These are phyloP conservation scores for Agrotis ipsilon DNA, from an alignment of 2,888 invertebrate genomes.

Conservation along the genomic window DNA sequence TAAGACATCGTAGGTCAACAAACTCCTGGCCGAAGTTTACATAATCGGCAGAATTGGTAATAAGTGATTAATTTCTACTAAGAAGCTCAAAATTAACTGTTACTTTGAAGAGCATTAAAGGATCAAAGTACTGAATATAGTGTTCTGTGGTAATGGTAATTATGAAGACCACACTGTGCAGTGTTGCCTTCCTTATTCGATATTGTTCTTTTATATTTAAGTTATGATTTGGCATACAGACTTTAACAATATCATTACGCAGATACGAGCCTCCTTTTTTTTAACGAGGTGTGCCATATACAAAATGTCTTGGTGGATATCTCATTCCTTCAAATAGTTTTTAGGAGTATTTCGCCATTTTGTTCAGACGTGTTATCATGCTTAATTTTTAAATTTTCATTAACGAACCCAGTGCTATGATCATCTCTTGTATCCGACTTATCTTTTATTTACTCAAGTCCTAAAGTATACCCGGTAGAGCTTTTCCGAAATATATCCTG, in stretches of 20 bases:
- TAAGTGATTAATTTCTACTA: constrained; percentile 14
- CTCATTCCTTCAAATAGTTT: not conserved
- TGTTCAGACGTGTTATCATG: not conserved
- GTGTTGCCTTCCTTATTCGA: not conserved
- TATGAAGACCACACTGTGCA: not conserved
- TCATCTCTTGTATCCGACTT: not conserved
- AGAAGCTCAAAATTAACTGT: constrained; percentile 17
- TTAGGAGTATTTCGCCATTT: not conserved
- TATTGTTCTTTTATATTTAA: too few species aligned
- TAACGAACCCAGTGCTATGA: not conserved
- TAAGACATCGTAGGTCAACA: constrained; percentile 48
- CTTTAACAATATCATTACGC: too few species aligned
- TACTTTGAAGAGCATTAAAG: too few species aligned
- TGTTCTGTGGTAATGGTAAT: too few species aligned
- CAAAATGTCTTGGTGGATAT: too few species aligned
- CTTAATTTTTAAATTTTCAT: not conserved
- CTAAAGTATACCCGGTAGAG: constrained; percentile 9
- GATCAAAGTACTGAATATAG: too few species aligned
- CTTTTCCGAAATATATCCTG: constrained; percentile 31
- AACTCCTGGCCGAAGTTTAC: constrained; percentile 38
- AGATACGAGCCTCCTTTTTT: too few species aligned
- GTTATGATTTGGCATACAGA: too few species aligned
- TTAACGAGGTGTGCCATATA: too few species aligned
- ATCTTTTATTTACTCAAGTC: constrained; percentile 25
- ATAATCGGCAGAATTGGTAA: constrained; percentile 25